Conservation (phyloP, 2,113 vertebrate genomes). For the Hippolais icterina region DNA sequence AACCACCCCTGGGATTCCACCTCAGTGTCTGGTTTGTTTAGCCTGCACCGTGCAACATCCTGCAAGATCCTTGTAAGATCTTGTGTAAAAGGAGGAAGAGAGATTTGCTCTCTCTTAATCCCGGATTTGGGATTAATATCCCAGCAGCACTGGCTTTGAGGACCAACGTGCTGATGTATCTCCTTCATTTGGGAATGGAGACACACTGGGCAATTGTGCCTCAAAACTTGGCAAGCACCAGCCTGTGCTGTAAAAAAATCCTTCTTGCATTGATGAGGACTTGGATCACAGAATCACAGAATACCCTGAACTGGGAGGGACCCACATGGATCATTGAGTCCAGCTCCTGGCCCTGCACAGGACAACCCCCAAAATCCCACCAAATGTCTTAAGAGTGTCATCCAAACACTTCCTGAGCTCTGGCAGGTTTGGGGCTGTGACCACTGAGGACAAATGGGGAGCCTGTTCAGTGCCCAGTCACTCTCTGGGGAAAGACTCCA, state of each 20-base stretch:
- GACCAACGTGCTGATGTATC: not conserved
- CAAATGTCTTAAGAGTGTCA: accelerated
- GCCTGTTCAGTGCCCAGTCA: not conserved
- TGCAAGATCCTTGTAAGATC: not conserved
- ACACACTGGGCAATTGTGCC: accelerated
- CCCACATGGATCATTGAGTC: accelerated
- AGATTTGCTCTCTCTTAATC: not conserved
- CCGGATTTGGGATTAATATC: not conserved
- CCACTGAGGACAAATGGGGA: not conserved
- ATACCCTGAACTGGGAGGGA: not conserved
- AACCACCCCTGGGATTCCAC: not conserved
- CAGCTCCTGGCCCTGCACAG: not conserved
- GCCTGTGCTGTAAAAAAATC: not conserved
- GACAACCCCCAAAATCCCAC: no score
- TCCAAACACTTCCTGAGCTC: not conserved
- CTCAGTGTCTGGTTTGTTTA: not conserved
- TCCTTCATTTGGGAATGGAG: not conserved
- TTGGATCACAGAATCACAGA: not conserved
- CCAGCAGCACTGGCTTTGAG: not conserved
- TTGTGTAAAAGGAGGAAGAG: not conserved
- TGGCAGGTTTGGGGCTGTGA: not conserved
- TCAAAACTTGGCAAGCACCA: not conserved
- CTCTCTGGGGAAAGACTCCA: not conserved
- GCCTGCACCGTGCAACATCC: not conserved
- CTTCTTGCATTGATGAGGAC: not conserved